These are phyloP conservation scores for Acromyrmex heyeri DNA, from an alignment of 1,140 invertebrate genomes.

Conservation along the genomic window DNA sequence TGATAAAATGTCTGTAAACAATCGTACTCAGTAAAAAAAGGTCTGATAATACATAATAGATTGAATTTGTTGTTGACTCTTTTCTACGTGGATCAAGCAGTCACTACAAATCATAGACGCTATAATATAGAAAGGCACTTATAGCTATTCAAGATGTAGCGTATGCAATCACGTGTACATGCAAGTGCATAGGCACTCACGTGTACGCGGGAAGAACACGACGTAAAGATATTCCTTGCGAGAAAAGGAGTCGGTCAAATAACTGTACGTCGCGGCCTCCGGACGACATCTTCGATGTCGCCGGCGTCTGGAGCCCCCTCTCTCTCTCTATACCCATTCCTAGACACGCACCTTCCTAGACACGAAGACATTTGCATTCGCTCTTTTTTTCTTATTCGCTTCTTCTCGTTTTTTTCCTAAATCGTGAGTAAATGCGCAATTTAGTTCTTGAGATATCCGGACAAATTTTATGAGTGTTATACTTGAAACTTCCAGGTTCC, in stretches of 20 bases:
- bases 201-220: conserved; percentile 71
- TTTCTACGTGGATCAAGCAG: background rate
- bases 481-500: no score
- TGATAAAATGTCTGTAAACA: background rate
- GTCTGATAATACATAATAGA: background rate
- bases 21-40: background rate
- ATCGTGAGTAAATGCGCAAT: background rate
- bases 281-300: conserved; percentile 83
- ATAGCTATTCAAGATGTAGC: background rate
- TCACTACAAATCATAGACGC: background rate
- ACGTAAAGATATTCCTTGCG: conserved; percentile 71
- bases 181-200: conserved; percentile 55
- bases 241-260: conserved; percentile 86
- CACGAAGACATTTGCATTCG: background rate
- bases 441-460: background rate
- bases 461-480: no score
- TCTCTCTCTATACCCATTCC: conserved; percentile 68
- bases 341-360: conserved; percentile 26
- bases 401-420: background rate
- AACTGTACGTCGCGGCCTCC: conserved; percentile 85
- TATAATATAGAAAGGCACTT: conserved; percentile 14
- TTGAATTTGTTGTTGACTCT: background rate
- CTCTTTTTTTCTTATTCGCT: no score
- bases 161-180: conserved; percentile 2
- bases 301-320: conserved; percentile 51